phyloP scores from a whole-genome alignment of 2,888 invertebrate genomes.

The Alentia gelatinosa region DNA sequence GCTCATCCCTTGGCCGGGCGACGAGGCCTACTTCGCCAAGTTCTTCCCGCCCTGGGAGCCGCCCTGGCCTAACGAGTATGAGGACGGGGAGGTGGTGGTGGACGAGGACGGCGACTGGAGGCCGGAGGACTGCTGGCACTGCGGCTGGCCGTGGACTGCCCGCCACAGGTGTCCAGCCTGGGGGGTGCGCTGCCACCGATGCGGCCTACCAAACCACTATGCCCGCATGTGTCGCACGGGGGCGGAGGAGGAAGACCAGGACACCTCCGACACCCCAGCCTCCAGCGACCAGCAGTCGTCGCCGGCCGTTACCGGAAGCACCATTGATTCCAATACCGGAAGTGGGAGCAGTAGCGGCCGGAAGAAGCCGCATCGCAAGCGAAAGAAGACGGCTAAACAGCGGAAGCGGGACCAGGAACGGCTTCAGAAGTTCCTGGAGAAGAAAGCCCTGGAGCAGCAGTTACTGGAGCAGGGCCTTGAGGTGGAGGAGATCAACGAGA shows the following conservation, averaged over 20 bases:
- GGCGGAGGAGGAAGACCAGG: neutral
- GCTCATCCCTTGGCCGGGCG: neutral
- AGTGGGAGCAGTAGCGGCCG: neutral
- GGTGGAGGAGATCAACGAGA: neutral
- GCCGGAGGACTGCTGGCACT: conserved; percentile 32
- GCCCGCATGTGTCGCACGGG: conserved; percentile 27
- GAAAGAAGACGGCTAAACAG: conserved; percentile 38
- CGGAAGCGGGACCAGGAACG: conserved; percentile 33
- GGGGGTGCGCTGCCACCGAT: conserved; percentile 32
- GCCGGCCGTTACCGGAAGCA: neutral
- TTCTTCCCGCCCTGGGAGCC: neutral
- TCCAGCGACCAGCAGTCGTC: neutral
- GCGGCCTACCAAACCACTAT: conserved; percentile 35
- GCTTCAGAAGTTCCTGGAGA: conserved; percentile 33
- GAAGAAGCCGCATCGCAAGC: conserved; percentile 38
- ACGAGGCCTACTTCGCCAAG: neutral
- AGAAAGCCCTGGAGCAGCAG: conserved; percentile 39
- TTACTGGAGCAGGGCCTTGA: conserved; percentile 6
- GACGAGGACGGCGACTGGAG: neutral
- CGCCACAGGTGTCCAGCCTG: conserved; percentile 33
- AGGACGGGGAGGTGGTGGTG: neutral
- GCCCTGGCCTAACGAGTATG: neutral
- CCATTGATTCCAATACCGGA: neutral
- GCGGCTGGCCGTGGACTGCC: conserved; percentile 27
- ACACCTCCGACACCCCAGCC: neutral